phyloP scores from a whole-genome alignment of 2,113 vertebrate genomes.

The Periophthalmus modestus region DNA sequence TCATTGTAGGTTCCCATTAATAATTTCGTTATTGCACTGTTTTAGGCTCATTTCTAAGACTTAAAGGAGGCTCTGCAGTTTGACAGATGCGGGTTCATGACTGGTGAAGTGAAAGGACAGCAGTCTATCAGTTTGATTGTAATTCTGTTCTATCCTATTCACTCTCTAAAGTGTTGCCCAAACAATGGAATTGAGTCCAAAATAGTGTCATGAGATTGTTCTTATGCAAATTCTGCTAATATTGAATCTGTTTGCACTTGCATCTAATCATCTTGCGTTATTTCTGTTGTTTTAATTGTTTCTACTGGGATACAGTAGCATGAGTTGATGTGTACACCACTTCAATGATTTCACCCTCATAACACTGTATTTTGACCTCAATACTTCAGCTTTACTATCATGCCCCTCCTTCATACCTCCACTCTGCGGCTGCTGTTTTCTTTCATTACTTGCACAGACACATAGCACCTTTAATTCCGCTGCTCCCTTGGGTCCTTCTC shows the following conservation, averaged over 20 bases:
- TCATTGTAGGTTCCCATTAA: too few relatives aligned
- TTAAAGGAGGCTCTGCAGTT: neutral
- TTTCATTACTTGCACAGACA: conserved; percentile 12
- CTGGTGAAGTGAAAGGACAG: neutral
- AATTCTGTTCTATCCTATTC: neutral
- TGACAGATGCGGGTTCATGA: neutral
- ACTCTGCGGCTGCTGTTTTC: neutral
- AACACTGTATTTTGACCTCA: neutral
- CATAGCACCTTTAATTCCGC: conserved; percentile 28
- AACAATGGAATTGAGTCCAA: neutral
- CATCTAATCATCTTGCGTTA: neutral
- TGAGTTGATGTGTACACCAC: neutral
- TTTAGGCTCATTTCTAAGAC: too few relatives aligned
- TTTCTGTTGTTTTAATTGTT: neutral
- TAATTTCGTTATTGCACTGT: too few relatives aligned
- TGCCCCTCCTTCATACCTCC: neutral
- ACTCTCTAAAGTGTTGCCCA: neutral
- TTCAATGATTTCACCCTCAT: neutral
- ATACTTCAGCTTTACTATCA: neutral
- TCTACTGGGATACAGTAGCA: neutral
- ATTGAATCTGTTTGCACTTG: neutral
- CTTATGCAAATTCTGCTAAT: neutral
- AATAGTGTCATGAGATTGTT: neutral
- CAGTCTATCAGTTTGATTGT: neutral
- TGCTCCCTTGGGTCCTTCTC: neutral